A percentile compares a stretch with the other conserved stretches of the same genome.
Conservation (phyloP, 2,888 invertebrate genomes). For the Chrysomela aeneicollis region DNA sequence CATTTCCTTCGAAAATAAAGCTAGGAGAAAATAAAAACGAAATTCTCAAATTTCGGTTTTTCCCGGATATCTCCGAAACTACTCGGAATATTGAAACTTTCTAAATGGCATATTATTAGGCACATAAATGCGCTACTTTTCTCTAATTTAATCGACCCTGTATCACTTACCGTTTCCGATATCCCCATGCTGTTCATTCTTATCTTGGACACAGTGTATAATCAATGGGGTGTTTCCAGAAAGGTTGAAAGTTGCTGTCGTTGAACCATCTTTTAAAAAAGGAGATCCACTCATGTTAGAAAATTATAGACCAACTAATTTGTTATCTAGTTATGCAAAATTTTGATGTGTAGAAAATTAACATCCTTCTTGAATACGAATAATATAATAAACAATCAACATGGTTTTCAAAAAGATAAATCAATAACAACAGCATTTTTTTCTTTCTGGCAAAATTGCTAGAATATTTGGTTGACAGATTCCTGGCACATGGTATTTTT, state of each 20-base stretch:
- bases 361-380: background rate
- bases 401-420: conserved; percentile 4
- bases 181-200: no score
- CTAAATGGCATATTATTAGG: no score
- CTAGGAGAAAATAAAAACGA: no score
- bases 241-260: background rate
- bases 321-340: background rate
- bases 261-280: background rate
- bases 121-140: no score
- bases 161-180: no score
- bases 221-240: no score
- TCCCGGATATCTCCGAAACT: no score
- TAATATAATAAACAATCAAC: conserved; percentile 5
- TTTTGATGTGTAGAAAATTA: conserved; percentile 4
- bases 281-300: background rate
- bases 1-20: no score
- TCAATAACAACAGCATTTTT: background rate
- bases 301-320: background rate
- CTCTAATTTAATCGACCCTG: no score
- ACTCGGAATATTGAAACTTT: no score
- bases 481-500: background rate
- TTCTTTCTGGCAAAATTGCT: background rate
- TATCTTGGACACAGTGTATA: no score
- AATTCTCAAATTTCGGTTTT: no score
- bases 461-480: background rate